Evolutionary conservation across 2,797 vertebrate species (phyloP).

Genomic region (Diceros bicornis): DNA sequence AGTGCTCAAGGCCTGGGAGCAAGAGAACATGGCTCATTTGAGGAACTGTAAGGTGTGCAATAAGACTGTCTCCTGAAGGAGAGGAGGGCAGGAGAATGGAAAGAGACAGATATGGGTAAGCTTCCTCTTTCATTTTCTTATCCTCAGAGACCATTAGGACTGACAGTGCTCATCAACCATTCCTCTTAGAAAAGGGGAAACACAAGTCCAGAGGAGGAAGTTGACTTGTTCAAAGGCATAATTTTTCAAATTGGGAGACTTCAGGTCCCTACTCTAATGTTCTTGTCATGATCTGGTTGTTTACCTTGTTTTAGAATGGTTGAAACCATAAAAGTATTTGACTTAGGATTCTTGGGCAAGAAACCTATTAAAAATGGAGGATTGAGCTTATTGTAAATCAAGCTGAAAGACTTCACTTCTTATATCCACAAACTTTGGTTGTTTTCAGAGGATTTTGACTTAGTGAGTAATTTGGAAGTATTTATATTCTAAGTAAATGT

Average conservation of each 20-base stretch:
- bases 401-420: background rate
- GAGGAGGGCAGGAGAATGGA: background rate
- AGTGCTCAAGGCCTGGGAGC: background rate
- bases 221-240: background rate
- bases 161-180: background rate
- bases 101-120: background rate
- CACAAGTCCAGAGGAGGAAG: background rate
- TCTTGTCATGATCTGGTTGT: background rate
- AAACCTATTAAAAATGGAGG: background rate
- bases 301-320: background rate
- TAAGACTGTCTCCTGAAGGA: background rate
- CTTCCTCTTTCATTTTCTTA: background rate
- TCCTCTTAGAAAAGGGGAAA: constrained; percentile 12
- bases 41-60: background rate
- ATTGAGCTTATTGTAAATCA: constrained; percentile 38
- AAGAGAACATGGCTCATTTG: background rate
- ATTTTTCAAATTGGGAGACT: constrained; percentile 17
- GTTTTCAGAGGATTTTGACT: constrained; percentile 47
- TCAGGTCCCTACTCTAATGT: background rate
- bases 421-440: background rate
- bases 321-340: constrained; percentile 49
- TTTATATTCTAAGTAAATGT: constrained; percentile 48
- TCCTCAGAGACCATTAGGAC: background rate
- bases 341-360: constrained; percentile 6
- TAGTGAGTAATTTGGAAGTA: constrained; percentile 24